These are phyloP conservation scores for Ceratoteleas bidentatus DNA, from an alignment of 1,140 invertebrate genomes.

Conservation along the genomic window DNA sequence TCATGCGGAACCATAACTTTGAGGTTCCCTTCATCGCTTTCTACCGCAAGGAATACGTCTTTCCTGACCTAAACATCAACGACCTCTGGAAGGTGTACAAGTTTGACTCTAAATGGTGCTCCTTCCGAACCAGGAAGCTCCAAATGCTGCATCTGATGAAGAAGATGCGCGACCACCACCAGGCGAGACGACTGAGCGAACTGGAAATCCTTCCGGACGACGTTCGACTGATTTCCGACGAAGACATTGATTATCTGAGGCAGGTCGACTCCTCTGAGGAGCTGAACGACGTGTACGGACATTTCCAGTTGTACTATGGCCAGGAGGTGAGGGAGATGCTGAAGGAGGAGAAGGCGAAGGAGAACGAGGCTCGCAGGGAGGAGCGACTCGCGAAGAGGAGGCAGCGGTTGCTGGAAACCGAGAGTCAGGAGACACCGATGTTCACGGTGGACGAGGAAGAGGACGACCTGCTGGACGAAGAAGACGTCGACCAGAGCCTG, in stretches of 20 bases:
- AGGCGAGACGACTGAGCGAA: constrained; percentile 89
- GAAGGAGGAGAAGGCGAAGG: constrained; percentile 83
- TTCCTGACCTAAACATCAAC: constrained; percentile 96
- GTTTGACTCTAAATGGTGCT: constrained; percentile 98
- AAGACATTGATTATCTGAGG: constrained; percentile 91
- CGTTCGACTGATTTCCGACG: constrained; percentile 90
- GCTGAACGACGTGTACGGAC: constrained; percentile 94
- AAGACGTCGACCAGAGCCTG: constrained; percentile 84
- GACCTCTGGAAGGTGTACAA: constrained; percentile 99
- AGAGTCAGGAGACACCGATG: constrained; percentile 84
- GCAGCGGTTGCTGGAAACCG: constrained; percentile 81
- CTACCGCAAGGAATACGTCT: constrained; percentile 98
- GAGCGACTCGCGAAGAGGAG: constrained; percentile 76
- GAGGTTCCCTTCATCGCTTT: constrained; percentile 99
- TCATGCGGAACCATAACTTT: constrained; percentile 96
- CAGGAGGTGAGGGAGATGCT: constrained; percentile 93
- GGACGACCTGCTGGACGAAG: constrained; percentile 80
- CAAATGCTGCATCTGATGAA: constrained; percentile 92
- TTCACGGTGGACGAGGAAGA: constrained; percentile 79
- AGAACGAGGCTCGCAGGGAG: constrained; percentile 82
- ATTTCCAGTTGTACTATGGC: constrained; percentile 96
- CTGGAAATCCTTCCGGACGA: constrained; percentile 92
- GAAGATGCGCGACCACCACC: constrained; percentile 97
- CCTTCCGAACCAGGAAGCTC: constrained; percentile 92
- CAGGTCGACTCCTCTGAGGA: constrained; percentile 94